Evolutionary conservation across 2,113 vertebrate species (phyloP), one percentile per base, ranked within the genome.

Genomic region (Serinus canaria): DNA sequence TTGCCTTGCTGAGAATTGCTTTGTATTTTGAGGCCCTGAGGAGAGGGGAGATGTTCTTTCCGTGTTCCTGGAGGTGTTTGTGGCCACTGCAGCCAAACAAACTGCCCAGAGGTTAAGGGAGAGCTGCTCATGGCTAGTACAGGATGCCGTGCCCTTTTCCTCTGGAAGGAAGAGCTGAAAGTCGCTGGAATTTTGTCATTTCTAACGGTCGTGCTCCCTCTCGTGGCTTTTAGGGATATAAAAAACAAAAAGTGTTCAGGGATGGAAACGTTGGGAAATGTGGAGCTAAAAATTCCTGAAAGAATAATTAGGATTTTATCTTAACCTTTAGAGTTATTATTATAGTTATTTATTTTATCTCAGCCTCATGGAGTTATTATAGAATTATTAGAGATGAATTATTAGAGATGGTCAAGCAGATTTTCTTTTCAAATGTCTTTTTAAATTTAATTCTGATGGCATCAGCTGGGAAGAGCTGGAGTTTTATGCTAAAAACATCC

Each of bases 61-160:
- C 2, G 0, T 8, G n/a, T 44, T 92, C 60, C 74, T 21, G 77
- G 50, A 70, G 35, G 31, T 35, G 83, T 35, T 28, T 72, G 68
- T 30, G 90, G 66, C 39, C n/a, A 0, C 1, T 5, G 4, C 30
- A 39, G 44, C 22, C 7, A 56, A 87, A 41, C 9, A 19, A 63
- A 58, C 27, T 27, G 22, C 15, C 27, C 31, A 43, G 28, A 90
- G 81, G 49, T 64, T 74, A 59, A 30, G 84, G 82, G 83, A 77
- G 81, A 53, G 69, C 73, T 43, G 0, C 44, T 33, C 31, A 13
- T 83, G 91, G 67, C 56, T 13, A 19, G 91, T 37, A 94, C 96
- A 97, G 97, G 97, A 97, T 97, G 95, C 97, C 96, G 55, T 82
- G 94, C 97, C 96, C 96, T 97, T 92, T 97, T 97, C 96, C 96